These are phyloP conservation scores for Cantharis lateralis DNA, from an alignment of 2,888 invertebrate genomes.

Conservation along the genomic window DNA sequence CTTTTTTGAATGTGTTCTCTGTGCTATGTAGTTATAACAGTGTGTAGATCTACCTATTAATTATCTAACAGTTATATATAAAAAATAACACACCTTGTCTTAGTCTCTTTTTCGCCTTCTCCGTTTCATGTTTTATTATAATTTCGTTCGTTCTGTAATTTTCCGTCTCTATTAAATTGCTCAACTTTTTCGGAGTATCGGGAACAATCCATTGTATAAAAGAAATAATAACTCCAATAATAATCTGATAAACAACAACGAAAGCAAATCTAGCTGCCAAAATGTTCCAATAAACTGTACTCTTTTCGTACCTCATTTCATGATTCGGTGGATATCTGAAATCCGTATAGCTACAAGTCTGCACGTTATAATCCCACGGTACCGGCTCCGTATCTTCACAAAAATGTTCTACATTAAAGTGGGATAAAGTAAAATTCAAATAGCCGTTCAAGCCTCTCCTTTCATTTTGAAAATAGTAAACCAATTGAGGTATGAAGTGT, in stretches of 20 bases:
- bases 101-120: slow-evolving; percentile 53
- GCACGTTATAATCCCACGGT: slow-evolving; percentile 43
- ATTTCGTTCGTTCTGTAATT: slow-evolving; percentile 74
- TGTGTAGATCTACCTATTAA: too few relatives aligned
- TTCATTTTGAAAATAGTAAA: slow-evolving; percentile 63
- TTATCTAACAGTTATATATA: not conserved
- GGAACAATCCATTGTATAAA: slow-evolving; percentile 78
- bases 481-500: slow-evolving; percentile 78
- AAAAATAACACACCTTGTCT: slow-evolving; percentile 20
- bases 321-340: slow-evolving; percentile 66
- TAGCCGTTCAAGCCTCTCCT: slow-evolving; percentile 62
- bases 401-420: slow-evolving; percentile 69
- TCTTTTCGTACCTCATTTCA: slow-evolving; percentile 62
- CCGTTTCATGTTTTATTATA: slow-evolving; percentile 72
- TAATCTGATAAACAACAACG: slow-evolving; percentile 79
- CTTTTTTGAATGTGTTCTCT: too few relatives aligned
- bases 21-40: too few relatives aligned
- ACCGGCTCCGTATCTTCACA: slow-evolving; percentile 50
- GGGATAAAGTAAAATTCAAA: slow-evolving; percentile 70
- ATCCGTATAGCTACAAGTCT: slow-evolving; percentile 68
- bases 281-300: slow-evolving; percentile 74
- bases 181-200: slow-evolving; percentile 72
- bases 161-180: slow-evolving; percentile 73
- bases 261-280: slow-evolving; percentile 75
- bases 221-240: slow-evolving; percentile 73